Evolutionary conservation across 2,113 vertebrate genomes (phyloP), one percentile per base, ranked within the genome.

Genomic region (Oncorhynchus nerka): DNA sequence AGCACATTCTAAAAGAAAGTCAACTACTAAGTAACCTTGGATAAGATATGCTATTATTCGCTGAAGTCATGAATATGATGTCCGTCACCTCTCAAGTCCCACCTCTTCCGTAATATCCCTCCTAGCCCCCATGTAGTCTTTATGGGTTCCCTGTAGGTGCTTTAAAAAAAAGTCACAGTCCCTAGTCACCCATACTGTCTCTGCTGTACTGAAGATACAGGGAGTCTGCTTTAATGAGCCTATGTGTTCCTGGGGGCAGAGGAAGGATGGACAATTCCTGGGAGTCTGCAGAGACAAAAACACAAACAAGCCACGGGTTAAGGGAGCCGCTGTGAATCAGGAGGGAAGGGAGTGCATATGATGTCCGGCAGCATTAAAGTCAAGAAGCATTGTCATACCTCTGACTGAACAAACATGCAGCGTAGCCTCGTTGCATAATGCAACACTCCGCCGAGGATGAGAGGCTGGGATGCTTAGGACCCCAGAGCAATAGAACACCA

Each of bases 271-370:
- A 2, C 0, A 8, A 5, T 30, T 45, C 49, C 67, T 39, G 16
- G 4, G 67, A 70, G 67, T 19, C 75, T 76, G 68, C 28, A 62
- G 45, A 64, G 20, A 39, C 26, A 76, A 34, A 34, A 34, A 61
- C 66, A 61, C 11, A 70, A 76, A 69, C 26, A n/a, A 76, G 49
- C 34, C 20, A 32, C 70, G n/a, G 62, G 64, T 67, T 6, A 75
- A 16, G 72, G 16, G 13, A 19, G 30, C 22, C 12, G 19, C 55
- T 19, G 55, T 57, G 16, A 57, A 57, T 15, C 15, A 6, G 20
- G 15, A 57, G 13, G 16, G 20, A 45, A 45, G 39, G 39, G 19
- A 39, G 34, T 8, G 39, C 39, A 57, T 15, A 57, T 4, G 7
- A 16, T 22, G n/a, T 62, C 59, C 59, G 7, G n/a, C 59, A 62